A percentile compares a stretch with the other conserved stretches of the same genome.
Conservation (phyloP, 2,797 vertebrate genomes). For the Sebastes flavidus region DNA sequence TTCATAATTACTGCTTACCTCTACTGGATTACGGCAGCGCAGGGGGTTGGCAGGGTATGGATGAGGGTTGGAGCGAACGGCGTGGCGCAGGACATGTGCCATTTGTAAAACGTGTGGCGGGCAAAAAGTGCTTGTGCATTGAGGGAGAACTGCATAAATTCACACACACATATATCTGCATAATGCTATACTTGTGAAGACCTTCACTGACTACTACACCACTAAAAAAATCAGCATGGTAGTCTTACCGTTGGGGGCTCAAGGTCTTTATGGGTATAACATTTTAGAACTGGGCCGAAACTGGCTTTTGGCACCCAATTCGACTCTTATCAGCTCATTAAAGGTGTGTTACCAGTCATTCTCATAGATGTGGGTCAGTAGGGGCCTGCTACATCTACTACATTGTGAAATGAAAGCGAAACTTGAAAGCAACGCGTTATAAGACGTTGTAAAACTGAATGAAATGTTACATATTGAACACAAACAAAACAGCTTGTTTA, state of each 20-base stretch:
- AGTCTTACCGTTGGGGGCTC: not conserved
- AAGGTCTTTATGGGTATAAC: not conserved
- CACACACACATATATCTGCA: not conserved
- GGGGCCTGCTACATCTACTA: too few species aligned
- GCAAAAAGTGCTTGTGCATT: slow-evolving; percentile 6
- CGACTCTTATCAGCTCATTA: too few species aligned
- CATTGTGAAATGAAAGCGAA: too few species aligned
- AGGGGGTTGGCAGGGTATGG: slow-evolving; percentile 30
- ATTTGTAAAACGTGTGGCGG: slow-evolving; percentile 43
- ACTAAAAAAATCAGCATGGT: not conserved
- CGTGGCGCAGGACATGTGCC: slow-evolving; percentile 31
- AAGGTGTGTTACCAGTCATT: too few species aligned
- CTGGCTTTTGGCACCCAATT: not conserved
- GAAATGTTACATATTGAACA: too few species aligned
- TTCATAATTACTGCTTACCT: slow-evolving; percentile 75
- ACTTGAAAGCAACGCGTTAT: too few species aligned
- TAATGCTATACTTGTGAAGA: not conserved
- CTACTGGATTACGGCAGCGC: slow-evolving; percentile 49
- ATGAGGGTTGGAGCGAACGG: slow-evolving; percentile 17
- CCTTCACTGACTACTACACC: too few species aligned
- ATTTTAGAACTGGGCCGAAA: too few species aligned
- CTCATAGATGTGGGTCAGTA: too few species aligned
- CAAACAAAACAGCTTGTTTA: too few species aligned
- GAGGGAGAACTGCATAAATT: slow-evolving; percentile 20
- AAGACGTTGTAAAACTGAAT: too few species aligned